phyloP scores from a whole-genome alignment of 1,140 invertebrate genomes.

The Dreissena rostriformis region DNA sequence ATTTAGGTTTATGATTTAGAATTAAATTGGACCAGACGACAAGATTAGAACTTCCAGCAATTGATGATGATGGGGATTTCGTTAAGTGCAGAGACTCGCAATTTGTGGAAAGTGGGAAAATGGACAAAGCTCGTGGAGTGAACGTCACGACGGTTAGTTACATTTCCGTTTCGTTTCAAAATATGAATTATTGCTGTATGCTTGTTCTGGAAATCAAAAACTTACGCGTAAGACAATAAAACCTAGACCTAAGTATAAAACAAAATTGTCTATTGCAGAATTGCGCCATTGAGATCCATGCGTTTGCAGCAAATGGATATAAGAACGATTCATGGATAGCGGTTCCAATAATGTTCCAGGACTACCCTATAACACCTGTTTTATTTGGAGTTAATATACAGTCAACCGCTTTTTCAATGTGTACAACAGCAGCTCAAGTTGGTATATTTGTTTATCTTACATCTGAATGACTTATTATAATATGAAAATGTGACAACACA shows the following conservation, averaged over 20 bases:
- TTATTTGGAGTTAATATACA: background rate
- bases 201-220: background rate
- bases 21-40: conserved; percentile 1
- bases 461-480: background rate
- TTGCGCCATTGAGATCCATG: conserved; percentile 7
- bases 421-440: conserved; percentile 18
- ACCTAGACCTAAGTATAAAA: background rate
- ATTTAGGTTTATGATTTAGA: conserved; percentile 1
- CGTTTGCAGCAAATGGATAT: background rate
- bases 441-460: background rate
- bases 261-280: background rate
- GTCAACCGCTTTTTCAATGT: background rate
- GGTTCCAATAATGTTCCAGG: background rate
- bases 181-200: background rate
- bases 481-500: no score
- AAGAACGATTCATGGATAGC: conserved; percentile 33
- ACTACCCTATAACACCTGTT: background rate
- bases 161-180: background rate
- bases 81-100: background rate
- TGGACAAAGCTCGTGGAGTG: background rate
- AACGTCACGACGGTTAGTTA: background rate
- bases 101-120: background rate
- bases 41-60: conserved; percentile 15
- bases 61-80: conserved; percentile 32
- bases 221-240: background rate